phyloP scores from a whole-genome alignment of 2,888 invertebrate species.

The Heliconius hortense region DNA sequence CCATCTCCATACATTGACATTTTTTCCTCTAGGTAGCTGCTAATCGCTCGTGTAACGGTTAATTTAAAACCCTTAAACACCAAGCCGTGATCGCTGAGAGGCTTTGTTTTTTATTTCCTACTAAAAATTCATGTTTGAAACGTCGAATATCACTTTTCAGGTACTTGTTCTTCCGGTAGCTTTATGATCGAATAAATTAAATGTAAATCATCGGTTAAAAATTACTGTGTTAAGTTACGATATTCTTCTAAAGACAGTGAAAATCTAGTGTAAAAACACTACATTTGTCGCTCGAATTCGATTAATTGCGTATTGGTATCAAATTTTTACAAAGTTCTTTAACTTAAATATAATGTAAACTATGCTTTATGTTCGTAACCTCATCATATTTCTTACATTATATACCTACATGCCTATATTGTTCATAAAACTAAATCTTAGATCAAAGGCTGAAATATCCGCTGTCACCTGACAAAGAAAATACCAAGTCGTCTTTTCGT shows the following conservation, averaged over 20 bases:
- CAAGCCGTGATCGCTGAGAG: constrained; percentile 13
- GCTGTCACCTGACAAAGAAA: constrained; percentile 65
- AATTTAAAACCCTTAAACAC: constrained; percentile 52
- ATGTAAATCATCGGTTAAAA: background rate
- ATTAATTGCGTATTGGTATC: background rate
- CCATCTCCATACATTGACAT: constrained; percentile 52
- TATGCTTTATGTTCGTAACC: background rate
- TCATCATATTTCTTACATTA: background rate
- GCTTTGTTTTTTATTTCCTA: constrained; percentile 14
- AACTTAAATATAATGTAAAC: background rate
- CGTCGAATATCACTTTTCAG: background rate
- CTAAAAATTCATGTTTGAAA: background rate
- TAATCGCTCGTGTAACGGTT: constrained; percentile 55
- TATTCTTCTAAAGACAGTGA: background rate
- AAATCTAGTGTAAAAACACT: too few species aligned
- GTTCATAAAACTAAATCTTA: constrained; percentile 30
- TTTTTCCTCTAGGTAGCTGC: constrained; percentile 38
- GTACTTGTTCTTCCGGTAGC: background rate
- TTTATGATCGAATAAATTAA: background rate
- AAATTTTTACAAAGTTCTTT: background rate
- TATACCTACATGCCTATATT: background rate
- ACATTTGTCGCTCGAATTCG: background rate
- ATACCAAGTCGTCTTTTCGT: constrained; percentile 66
- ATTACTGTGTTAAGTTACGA: background rate
- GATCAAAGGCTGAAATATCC: constrained; percentile 42